Base-by-base conservation (phyloP, 2,888 invertebrate species). In the Gymnoscelis rufifasciata region DNA sequence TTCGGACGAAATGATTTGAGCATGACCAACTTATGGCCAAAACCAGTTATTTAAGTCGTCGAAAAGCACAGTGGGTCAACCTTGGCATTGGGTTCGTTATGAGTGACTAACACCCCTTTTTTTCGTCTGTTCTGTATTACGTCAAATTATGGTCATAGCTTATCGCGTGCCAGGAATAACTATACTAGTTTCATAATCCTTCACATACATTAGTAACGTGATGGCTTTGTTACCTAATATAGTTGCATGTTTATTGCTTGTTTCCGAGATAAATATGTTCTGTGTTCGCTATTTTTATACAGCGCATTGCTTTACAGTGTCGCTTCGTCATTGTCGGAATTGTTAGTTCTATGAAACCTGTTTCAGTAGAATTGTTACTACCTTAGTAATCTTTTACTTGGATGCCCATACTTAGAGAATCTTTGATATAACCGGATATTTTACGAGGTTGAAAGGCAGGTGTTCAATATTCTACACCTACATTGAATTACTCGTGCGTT, bases 61-160 rank as follows among this genome's bases (percentile, higher is more conserved):
- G 66, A 68, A 76, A 76, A 66, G 63, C 54, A 63, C 53, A 55
- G 55, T 59, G 56, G 56, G 51, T 56, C 71, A 75, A 73, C 84
- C 86, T 86, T 86, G 86, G 82, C 84, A 86, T 79, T 84, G 87
- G 66, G 69, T 68, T 67, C 67, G 57, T 68, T 67, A 65, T 81
- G n/a, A n/a, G n/a, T n/a, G 82, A 81, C 71, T 78, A 78, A 82
- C 68, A 52, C 62, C 51, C 49, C 63, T 63, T 61, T 64, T 50
- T 54, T 54, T 54, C 51, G 39, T 51, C 45, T 41, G 41, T 24
- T 41, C 48, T 38, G 48, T 12, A 56, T 73, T 68, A 66, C 66
- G 57, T 65, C 56, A 61, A 60, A 44, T 59, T 43, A 45, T 62
- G 45, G 26, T 31, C 35, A n/a, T 52, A 56, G 39, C 39, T 23